Percentiles rank a stretch among this genome's conserved stretches.
phyloP scores from a whole-genome alignment of 2,888 invertebrate genomes.

The Nineta flava region DNA sequence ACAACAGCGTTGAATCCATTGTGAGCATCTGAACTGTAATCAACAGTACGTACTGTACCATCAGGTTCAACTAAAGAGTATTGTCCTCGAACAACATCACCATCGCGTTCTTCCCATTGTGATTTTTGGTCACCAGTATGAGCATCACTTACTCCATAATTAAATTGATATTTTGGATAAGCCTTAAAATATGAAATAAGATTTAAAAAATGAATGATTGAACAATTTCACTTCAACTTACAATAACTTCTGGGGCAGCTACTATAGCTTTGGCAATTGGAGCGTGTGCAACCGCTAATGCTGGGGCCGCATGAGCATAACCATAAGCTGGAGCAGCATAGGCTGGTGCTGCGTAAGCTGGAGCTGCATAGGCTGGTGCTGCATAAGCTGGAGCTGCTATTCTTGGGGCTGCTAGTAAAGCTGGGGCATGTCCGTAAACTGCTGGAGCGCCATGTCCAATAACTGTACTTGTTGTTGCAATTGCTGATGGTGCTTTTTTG shows the following conservation, averaged over 20 bases:
- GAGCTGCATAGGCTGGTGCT: neutral
- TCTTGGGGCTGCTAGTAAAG: neutral
- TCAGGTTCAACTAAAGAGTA: constrained; percentile 12
- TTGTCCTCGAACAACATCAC: constrained; percentile 12
- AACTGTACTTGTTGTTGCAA: too few species aligned
- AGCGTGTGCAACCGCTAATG: constrained; percentile 28
- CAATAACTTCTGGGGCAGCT: neutral
- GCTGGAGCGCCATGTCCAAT: too few species aligned
- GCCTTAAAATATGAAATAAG: neutral
- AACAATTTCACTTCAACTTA: neutral
- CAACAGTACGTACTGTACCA: constrained; percentile 8
- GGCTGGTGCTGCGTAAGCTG: neutral
- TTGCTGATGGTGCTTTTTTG: too few species aligned
- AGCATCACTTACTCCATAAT: constrained; percentile 8
- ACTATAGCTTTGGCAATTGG: constrained; percentile 22
- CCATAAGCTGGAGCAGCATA: constrained; percentile 1
- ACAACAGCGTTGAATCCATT: constrained; percentile 7
- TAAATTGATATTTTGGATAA: constrained; percentile 9
- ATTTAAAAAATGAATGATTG: neutral
- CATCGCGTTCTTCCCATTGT: constrained; percentile 10
- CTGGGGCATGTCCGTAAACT: neutral
- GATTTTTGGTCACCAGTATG: constrained; percentile 7
- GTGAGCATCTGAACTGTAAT: constrained; percentile 6
- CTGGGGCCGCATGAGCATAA: constrained; percentile 3
- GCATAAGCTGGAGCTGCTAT: constrained; percentile 4